Evolutionary conservation across 2,888 invertebrate species (phyloP), one percentile per base, ranked within the genome.

Genomic region (Arctia plantaginis): DNA sequence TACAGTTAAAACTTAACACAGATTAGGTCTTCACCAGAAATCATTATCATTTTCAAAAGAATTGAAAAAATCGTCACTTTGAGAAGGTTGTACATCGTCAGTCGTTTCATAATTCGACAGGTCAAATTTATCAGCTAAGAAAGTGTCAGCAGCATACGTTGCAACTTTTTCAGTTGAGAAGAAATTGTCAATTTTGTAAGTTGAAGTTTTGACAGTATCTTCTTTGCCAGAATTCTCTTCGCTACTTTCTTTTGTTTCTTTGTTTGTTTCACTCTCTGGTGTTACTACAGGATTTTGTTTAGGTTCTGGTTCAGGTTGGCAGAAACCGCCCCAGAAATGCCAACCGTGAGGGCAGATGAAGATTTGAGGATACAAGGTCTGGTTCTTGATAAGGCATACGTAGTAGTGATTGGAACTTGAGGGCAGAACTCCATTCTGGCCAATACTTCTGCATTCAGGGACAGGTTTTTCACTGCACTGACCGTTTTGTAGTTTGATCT

Each of bases 261-360:
- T 59, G 27, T 59, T 55, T 78, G 39, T 71, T n/a, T n/a, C 66
- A 20, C 27, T 62, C 4, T 41, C 41, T 66, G 66, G 47, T 18
- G 75, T 33, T n/a, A 23, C 20, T 12, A 51, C n/a, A 33, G 23
- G 64, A 30, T 44, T 55, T 15, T 71, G 59, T 51, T 77, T 75
- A 3, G 66, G 68, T 70, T 88, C 85, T 0, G 87, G 86, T 76
- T 91, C 91, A 13, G 93, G 91, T 27, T 89, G 89, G 71, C 95
- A 95, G 84, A 89, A 95, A 1, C 91, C 92, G 3, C 90, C 90
- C 86, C 89, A 90, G 85, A 94, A 95, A 79, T 86, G 89, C 94
- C 93, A 95, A 13, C 95, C 95, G 72, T 95, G 92, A 0, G 95
- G 95, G 66, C 95, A 95, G 66, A 95, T 90, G 84, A 95, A 95